These are phyloP conservation scores for Daboia siamensis DNA, from an alignment of 2,113 vertebrate genomes.

Conservation along the genomic window DNA sequence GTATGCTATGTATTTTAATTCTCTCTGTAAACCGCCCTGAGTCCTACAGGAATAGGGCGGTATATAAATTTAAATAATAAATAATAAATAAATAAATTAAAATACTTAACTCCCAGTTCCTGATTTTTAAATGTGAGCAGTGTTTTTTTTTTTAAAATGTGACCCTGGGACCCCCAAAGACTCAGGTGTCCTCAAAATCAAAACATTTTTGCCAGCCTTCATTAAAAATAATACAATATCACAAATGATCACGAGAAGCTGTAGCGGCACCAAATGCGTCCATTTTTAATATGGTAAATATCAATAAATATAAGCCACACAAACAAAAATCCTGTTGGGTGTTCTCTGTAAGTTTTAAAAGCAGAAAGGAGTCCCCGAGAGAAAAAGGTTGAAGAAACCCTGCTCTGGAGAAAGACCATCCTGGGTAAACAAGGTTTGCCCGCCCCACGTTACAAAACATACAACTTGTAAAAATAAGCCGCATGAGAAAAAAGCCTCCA, in stretches of 20 bases:
- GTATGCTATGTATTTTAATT: no score
- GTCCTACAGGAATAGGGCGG: no score
- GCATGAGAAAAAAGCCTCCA: not conserved
- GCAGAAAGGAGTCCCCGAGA: not conserved
- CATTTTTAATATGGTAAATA: not conserved
- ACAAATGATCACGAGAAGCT: not conserved
- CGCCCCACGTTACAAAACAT: not conserved
- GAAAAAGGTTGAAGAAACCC: not conserved
- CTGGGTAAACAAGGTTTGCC: not conserved
- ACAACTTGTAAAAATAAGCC: not conserved
- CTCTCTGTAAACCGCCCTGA: no score
- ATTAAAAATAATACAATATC: not conserved
- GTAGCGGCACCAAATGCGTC: not conserved
- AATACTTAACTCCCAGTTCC: not conserved
- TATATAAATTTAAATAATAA: no score
- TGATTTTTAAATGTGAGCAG: not conserved
- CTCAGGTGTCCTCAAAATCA: not conserved
- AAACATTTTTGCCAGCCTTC: not conserved
- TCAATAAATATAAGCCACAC: not conserved
- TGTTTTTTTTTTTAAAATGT: not conserved
- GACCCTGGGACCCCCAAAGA: not conserved
- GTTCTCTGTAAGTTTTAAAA: not conserved
- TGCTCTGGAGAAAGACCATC: not conserved
- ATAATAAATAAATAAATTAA: no score
- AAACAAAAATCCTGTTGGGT: not conserved